phyloP scores from a whole-genome alignment of 2,113 vertebrate genomes.

The Aspidoscelis tigris region DNA sequence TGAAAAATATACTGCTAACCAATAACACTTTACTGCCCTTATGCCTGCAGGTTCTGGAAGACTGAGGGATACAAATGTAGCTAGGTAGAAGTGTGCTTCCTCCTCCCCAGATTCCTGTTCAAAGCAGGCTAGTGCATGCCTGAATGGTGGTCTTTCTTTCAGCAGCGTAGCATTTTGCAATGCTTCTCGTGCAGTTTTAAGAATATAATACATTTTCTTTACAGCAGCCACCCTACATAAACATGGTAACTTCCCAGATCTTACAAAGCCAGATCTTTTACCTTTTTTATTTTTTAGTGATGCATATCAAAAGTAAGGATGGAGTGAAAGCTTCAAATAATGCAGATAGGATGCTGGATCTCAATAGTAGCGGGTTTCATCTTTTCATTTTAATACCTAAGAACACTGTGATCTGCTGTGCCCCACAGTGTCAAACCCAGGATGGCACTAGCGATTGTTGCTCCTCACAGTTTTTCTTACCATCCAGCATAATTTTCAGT shows the following conservation, averaged over 20 bases:
- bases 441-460: neutral
- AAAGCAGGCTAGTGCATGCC: too few relatives aligned
- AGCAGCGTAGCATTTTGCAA: too few relatives aligned
- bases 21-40: too few relatives aligned
- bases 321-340: neutral
- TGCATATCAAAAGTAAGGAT: neutral
- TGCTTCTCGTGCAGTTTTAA: neutral
- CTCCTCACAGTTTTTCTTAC: neutral
- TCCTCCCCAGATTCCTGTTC: too few relatives aligned
- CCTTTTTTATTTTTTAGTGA: neutral
- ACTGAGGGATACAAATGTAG: too few relatives aligned
- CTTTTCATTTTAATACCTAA: neutral
- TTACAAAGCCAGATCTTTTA: neutral
- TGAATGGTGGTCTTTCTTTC: too few relatives aligned
- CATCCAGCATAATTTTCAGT: neutral
- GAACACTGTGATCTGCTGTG: neutral
- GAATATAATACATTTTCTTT: neutral
- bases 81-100: too few relatives aligned
- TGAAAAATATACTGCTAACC: too few relatives aligned
- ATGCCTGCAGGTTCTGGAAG: too few relatives aligned
- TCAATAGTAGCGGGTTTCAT: neutral
- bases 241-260: neutral
- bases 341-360: neutral
- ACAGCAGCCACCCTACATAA: slow-evolving; percentile 1
- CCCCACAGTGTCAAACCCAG: too few relatives aligned